Base-by-base conservation (phyloP, 2,113 vertebrate genomes). In the Galeopterus variegatus region DNA sequence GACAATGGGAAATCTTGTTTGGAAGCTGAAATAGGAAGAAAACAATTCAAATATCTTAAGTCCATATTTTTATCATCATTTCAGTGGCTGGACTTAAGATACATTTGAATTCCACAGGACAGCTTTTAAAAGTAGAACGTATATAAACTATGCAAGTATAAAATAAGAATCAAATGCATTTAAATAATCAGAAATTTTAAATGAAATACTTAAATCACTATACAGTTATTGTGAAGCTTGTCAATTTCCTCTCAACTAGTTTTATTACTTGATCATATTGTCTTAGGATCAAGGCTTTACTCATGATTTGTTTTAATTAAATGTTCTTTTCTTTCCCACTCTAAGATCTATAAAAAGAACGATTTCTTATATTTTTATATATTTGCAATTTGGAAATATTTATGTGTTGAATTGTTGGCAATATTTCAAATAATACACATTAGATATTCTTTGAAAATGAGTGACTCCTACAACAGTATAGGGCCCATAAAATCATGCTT, bases 81-180 rank as follows among this genome's bases (percentile, higher is more conserved):
- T 82, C 50, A 28, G 45, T 54, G 10, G 8, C 50, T 3, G 7
- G 26, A 82, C 10, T 81, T 65, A 58, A 67, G 15, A 87, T 21
- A 50, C 18, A 64, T 18, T 26, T 82, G 17, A 87, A 87, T 77
- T 93, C 33, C 86, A 87, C 1, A 82, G 60, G 8, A 86, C 1
- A 69, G 7, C 13, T 89, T 70, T 88, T 88, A 54, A 75, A 81
- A 75, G 19, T 48, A 14, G 24, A 84, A 13, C 65, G 4, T 60
- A 17, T 65, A 36, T 33, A 88, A 79, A 58, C 81, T 58, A 48
- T 10, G 36, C 14, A 87, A 65, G 19, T 77, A 54, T 52, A 83
- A 87, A 72, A 76, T 64, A 95, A 93, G 86, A 72, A 91, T 70
- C 0, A 88, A 92, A 92, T 54, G 1, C 12, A 94, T 70, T 82